Evolutionary conservation across 2,797 vertebrate genomes (phyloP).

Genomic region (Danio tinwini): DNA sequence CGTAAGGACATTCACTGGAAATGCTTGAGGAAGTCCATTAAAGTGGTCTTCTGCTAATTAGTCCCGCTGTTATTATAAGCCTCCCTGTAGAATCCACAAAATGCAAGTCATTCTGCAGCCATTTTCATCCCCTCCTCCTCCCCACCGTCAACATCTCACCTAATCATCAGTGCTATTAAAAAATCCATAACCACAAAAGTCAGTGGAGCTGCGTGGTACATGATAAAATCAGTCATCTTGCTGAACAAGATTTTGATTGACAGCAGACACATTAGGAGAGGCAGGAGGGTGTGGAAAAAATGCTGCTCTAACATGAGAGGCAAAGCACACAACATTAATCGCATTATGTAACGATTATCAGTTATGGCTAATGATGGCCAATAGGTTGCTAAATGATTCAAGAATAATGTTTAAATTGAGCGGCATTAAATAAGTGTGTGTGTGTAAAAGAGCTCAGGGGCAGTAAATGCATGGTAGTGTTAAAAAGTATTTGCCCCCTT

Average conservation of each 20-base stretch:
- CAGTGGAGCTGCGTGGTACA: conserved; percentile 63
- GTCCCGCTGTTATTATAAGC: conserved; percentile 50
- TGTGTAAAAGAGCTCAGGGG: not conserved
- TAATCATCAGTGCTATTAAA: conserved; percentile 46
- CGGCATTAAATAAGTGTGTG: not conserved
- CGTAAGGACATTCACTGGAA: conserved; percentile 15
- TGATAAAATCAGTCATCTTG: conserved; percentile 75
- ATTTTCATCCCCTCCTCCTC: not conserved
- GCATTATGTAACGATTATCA: conserved; percentile 48
- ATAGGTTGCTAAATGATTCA: conserved; percentile 50
- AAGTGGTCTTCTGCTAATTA: conserved; percentile 60
- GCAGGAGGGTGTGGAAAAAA: not conserved
- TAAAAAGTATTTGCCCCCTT: no score
- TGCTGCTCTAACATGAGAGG: conserved; percentile 14
- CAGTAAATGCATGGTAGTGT: no score
- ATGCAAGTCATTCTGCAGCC: conserved; percentile 63
- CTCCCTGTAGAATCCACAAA: conserved; percentile 56
- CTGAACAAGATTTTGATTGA: conserved; percentile 51
- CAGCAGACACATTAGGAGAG: conserved; percentile 4
- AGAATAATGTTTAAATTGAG: conserved; percentile 44
- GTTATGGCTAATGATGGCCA: conserved; percentile 38
- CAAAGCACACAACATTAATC: conserved; percentile 48
- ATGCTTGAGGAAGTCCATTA: conserved; percentile 57
- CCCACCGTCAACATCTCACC: conserved; percentile 30
- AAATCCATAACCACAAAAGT: conserved; percentile 33